These are phyloP conservation scores for Mythimna ferrago DNA, from an alignment of 2,888 invertebrate species.

Conservation along the genomic window DNA sequence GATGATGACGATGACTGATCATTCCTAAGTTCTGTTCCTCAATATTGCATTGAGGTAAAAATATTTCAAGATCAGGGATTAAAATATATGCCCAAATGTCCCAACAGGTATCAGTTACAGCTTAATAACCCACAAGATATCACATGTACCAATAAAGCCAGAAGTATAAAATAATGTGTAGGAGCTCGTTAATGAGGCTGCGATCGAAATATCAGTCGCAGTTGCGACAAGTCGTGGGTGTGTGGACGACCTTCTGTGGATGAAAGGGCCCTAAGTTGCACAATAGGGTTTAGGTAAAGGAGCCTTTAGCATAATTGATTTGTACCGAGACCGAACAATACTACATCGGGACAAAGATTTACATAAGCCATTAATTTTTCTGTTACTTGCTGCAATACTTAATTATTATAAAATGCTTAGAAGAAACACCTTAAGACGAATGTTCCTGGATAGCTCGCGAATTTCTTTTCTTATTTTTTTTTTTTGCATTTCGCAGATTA, in stretches of 20 bases:
- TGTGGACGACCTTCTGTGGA: slow-evolving; percentile 64
- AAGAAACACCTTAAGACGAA: too few relatives aligned
- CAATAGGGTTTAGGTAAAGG: slow-evolving; percentile 43
- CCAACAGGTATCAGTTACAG: slow-evolving; percentile 41
- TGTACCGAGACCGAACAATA: slow-evolving; percentile 31
- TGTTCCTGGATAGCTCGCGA: too few relatives aligned
- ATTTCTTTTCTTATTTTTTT: too few relatives aligned
- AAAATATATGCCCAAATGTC: slow-evolving; percentile 1
- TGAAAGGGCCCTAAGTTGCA: slow-evolving; percentile 58
- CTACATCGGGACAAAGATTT: neutral
- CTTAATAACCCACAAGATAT: slow-evolving; percentile 51
- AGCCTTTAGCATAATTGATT: slow-evolving; percentile 32
- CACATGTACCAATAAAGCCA: slow-evolving; percentile 49
- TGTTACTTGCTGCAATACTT: slow-evolving; percentile 5
- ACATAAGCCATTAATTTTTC: neutral
- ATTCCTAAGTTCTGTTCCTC: neutral
- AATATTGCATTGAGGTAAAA: neutral
- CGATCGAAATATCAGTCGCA: slow-evolving; percentile 54
- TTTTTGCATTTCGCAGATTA: too few relatives aligned
- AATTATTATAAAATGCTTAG: neutral
- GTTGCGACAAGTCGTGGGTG: slow-evolving; percentile 66
- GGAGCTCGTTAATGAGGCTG: slow-evolving; percentile 59
- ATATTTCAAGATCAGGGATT: slow-evolving; percentile 6
- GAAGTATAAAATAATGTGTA: slow-evolving; percentile 56
- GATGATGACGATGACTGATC: too few relatives aligned